A percentile compares a stretch with the other conserved stretches of the same genome.
phyloP scores from a whole-genome alignment of 2,888 invertebrate species.

The Drosophila mimica region DNA sequence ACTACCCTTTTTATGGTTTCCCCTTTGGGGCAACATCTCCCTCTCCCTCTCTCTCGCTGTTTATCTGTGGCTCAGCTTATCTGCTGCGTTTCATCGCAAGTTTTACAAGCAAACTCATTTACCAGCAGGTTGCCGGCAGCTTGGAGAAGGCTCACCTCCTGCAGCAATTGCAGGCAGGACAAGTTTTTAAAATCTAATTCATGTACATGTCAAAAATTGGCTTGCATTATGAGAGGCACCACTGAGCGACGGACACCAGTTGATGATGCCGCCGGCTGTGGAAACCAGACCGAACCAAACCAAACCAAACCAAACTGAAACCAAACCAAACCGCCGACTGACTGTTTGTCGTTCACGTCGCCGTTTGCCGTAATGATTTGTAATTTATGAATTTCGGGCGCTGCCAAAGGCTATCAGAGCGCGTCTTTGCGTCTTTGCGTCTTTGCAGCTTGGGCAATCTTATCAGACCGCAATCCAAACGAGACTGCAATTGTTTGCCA shows the following conservation, averaged over 20 bases:
- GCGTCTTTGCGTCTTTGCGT: conserved; percentile 27
- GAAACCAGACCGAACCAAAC: conserved; percentile 13
- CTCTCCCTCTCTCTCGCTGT: neutral
- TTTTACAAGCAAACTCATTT: conserved; percentile 73
- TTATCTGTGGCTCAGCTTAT: conserved; percentile 43
- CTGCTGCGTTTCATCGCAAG: conserved; percentile 57
- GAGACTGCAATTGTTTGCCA: conserved; percentile 73
- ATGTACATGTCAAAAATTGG: conserved; percentile 80
- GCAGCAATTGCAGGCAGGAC: conserved; percentile 56
- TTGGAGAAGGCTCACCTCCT: conserved; percentile 13
- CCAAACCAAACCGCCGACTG: neutral
- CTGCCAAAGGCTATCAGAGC: conserved; percentile 65
- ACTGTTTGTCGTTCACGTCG: conserved; percentile 43
- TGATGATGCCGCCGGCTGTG: conserved; percentile 54
- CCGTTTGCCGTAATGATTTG: conserved; percentile 75
- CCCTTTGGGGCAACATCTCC: conserved; percentile 34
- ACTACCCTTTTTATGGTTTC: conserved; percentile 80
- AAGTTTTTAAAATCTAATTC: conserved; percentile 78
- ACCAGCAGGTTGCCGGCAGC: conserved; percentile 49
- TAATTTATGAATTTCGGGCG: conserved; percentile 79
- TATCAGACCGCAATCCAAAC: conserved; percentile 52
- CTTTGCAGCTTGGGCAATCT: conserved; percentile 45
- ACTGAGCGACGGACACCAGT: conserved; percentile 20
- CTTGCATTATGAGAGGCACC: conserved; percentile 69
- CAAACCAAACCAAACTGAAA: neutral